phyloP scores from a whole-genome alignment of 2,797 vertebrate species.

The Phoebastria nigripes region DNA sequence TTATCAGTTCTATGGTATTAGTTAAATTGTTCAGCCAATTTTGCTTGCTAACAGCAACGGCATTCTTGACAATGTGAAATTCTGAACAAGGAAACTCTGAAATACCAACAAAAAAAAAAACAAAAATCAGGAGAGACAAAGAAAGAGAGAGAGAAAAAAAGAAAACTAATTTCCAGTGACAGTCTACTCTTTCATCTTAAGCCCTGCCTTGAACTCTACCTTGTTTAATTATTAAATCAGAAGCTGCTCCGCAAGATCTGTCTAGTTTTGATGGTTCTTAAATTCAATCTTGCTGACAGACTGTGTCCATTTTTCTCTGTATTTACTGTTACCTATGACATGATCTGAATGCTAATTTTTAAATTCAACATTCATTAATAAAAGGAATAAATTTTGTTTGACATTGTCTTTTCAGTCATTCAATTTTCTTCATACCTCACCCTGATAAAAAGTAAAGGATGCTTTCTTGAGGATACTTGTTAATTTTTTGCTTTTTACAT shows the following conservation, averaged over 20 bases:
- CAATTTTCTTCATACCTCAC: conserved; percentile 46
- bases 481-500: conserved; percentile 12
- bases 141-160: conserved; percentile 24
- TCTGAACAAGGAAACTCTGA: conserved; percentile 64
- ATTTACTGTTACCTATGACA: conserved; percentile 75
- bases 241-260: conserved; percentile 74
- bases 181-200: conserved; percentile 84
- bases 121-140: neutral
- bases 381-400: conserved; percentile 62
- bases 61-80: conserved; percentile 69
- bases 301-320: conserved; percentile 76
- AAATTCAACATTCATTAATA: conserved; percentile 77
- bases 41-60: conserved; percentile 64
- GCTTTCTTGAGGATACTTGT: neutral
- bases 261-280: conserved; percentile 84
- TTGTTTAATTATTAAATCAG: conserved; percentile 90
- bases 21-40: conserved; percentile 40
- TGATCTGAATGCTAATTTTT: conserved; percentile 77
- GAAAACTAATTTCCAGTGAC: conserved; percentile 84
- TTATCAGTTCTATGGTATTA: conserved; percentile 47
- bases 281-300: conserved; percentile 88
- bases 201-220: conserved; percentile 81
- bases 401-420: conserved; percentile 58
- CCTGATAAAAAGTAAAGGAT: conserved; percentile 29
- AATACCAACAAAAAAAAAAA: conserved; percentile 53